Evolutionary conservation across 2,888 invertebrate genomes (phyloP), one percentile per base, ranked within the genome.

Genomic region (Prenolepis imparis): DNA sequence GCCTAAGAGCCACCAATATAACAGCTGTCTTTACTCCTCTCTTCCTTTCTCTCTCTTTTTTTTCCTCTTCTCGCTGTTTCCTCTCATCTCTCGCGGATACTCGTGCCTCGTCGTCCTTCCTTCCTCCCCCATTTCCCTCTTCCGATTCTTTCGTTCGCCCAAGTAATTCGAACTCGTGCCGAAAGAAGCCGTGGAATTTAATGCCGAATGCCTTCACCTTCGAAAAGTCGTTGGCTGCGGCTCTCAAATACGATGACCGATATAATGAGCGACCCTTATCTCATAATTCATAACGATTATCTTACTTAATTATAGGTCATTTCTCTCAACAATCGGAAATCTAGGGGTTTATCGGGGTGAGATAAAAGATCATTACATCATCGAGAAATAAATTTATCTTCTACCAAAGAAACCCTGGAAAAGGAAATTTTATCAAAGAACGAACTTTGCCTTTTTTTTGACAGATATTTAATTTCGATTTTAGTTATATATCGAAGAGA

Each of bases 161-260:
- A 80, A 90, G 89, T 90, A 90, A 91, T 91, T 91, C 88, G 86
- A 86, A 88, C 90, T 91, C 91, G 91, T 91, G 91, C 88, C 91
- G 87, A 90, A 89, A 91, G 89, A 90, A 88, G 80, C 36, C 57
- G 77, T 78, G 70, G 87, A 86, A 90, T 88, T 89, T 63, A 86
- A 87, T 82, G 86, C 55, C 81, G 68, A 87, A 82, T 68, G 86
- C 85, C 78, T 55, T 68, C 84, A 32, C 72, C 28, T 55, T 64
- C 70, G 86, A 84, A 44, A 28, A 88, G 89, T 89, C 55, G 87
- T 83, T 88, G 85, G 84, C 28, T 1, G 3, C 1, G 28, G 1
- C 28, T 89, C 72, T 82, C 83, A 89, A 89, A 86, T 89, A 55
- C 84, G 85, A 78, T 66, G 83, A 32, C 55, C 52, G 24, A 28